phyloP scores from a whole-genome alignment of 2,797 vertebrate species.

The Myotis findleyi region DNA sequence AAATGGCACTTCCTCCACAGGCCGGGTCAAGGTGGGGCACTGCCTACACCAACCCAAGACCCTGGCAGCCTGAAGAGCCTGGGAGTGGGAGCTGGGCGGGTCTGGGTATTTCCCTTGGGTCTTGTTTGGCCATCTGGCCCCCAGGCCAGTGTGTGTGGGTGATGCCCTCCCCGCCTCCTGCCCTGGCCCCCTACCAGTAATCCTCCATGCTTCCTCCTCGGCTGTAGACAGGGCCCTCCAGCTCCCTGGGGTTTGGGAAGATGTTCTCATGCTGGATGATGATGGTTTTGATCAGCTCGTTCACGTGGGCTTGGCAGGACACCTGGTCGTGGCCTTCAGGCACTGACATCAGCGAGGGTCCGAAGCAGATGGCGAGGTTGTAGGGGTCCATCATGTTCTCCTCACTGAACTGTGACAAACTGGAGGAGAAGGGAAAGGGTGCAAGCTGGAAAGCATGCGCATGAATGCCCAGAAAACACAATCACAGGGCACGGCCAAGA shows the following conservation, averaged over 20 bases:
- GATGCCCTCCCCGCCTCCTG: not conserved
- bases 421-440: conserved; percentile 81
- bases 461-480: conserved; percentile 66
- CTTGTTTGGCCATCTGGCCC: conserved; percentile 51
- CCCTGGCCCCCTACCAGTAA: conserved; percentile 91
- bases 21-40: not conserved
- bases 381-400: conserved; percentile 99
- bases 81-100: not conserved
- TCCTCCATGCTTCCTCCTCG: conserved; percentile 92
- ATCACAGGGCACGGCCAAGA: conserved; percentile 30
- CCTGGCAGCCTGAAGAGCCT: not conserved
- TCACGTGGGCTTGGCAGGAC: conserved; percentile 98
- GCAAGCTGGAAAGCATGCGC: conserved; percentile 60
- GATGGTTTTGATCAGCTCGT: conserved; percentile 99
- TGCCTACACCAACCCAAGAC: not conserved
- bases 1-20: not conserved
- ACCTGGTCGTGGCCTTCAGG: conserved; percentile 98
- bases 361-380: conserved; percentile 99
- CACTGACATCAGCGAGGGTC: conserved; percentile 98
- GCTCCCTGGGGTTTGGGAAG: conserved; percentile 93
- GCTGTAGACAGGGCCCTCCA: conserved; percentile 95
- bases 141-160: not conserved
- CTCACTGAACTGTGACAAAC: conserved; percentile 98
- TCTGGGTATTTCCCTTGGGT: not conserved
- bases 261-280: conserved; percentile 97